These are phyloP conservation scores for Bactericera cockerelli DNA, from an alignment of 1,140 invertebrate genomes.

Conservation along the genomic window DNA sequence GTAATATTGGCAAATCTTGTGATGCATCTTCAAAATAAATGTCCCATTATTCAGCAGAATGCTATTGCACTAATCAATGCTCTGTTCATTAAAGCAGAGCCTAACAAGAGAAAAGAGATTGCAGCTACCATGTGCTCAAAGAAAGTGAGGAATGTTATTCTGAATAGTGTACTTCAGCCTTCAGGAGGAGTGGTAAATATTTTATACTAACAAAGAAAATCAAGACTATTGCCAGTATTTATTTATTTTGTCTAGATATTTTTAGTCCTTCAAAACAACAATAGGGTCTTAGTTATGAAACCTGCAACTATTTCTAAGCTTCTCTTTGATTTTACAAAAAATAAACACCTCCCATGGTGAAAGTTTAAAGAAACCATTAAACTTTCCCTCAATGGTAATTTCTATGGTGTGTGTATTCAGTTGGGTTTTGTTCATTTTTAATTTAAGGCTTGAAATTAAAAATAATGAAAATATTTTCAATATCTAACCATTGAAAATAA, in stretches of 20 bases:
- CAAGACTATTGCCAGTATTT: not conserved
- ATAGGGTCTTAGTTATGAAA: not conserved
- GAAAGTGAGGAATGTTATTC: slow-evolving; percentile 59
- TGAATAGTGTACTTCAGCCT: slow-evolving; percentile 51
- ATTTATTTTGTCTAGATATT: not conserved
- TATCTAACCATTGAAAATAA: too few relatives aligned
- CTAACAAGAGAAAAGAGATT: slow-evolving; percentile 52
- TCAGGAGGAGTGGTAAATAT: slow-evolving; percentile 36
- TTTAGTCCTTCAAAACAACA: not conserved
- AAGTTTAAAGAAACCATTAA: too few relatives aligned
- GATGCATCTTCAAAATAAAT: slow-evolving; percentile 49
- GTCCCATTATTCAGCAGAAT: slow-evolving; percentile 75
- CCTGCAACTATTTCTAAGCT: not conserved
- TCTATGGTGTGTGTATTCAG: too few relatives aligned
- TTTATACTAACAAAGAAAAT: too few relatives aligned
- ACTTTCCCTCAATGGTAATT: too few relatives aligned
- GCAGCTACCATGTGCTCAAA: slow-evolving; percentile 62
- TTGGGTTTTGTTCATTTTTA: too few relatives aligned
- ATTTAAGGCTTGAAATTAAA: too few relatives aligned
- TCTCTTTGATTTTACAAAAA: not conserved
- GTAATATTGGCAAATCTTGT: slow-evolving; percentile 73
- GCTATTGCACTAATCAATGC: slow-evolving; percentile 88
- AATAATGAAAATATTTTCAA: too few relatives aligned
- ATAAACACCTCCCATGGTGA: too few relatives aligned
- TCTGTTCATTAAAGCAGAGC: slow-evolving; percentile 75